These are phyloP conservation scores for Semnornis frantzii DNA, from an alignment of 2,113 vertebrate genomes.

Conservation along the genomic window DNA sequence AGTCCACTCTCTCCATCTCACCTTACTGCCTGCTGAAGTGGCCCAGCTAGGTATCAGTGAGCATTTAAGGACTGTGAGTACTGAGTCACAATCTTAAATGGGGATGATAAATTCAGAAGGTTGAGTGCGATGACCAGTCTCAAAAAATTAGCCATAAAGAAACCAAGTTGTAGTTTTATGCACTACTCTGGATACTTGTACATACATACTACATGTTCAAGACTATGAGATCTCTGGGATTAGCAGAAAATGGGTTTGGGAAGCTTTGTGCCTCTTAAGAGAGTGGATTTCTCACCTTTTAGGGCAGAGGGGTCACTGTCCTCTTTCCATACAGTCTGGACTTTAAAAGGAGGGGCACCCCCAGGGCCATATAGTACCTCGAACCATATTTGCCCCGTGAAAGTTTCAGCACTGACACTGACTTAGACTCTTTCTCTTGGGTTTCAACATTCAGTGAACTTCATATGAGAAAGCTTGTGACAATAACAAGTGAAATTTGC, in stretches of 20 bases:
- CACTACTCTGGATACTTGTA: neutral
- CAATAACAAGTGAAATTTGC: neutral
- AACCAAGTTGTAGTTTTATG: neutral
- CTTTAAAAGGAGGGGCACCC: neutral
- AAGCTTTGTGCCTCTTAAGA: neutral
- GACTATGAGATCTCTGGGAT: neutral
- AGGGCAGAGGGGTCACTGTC: neutral
- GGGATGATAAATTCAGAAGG: neutral
- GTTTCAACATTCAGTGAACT: neutral
- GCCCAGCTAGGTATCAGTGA: neutral
- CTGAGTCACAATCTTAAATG: neutral
- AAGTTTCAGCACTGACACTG: neutral
- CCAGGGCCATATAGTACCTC: neutral
- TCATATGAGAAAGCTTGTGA: neutral
- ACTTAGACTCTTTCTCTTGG: neutral
- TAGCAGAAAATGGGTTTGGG: neutral
- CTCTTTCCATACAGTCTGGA: neutral
- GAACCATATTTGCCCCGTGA: neutral
- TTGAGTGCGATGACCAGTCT: neutral
- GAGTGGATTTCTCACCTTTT: neutral
- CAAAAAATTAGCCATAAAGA: neutral
- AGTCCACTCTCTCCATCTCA: neutral
- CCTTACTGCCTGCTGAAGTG: accelerated
- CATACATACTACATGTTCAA: neutral
- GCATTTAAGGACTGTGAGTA: neutral